Evolutionary conservation across 2,888 invertebrate genomes (phyloP).

Genomic region (Nymphalis urticae): DNA sequence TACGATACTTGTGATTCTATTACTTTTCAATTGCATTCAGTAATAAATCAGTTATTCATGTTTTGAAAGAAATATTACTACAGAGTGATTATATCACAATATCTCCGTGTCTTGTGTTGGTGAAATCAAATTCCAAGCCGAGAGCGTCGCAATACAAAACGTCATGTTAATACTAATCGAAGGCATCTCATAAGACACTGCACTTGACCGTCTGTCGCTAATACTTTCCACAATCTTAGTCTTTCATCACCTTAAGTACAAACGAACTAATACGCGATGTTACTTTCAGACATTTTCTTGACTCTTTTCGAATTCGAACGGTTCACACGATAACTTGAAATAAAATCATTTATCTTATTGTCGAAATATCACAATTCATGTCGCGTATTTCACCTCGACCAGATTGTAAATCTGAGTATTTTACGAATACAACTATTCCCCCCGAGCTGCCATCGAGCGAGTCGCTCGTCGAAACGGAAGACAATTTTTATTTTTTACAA

Average conservation of each 20-base stretch:
- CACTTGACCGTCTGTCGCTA: constrained; percentile 51
- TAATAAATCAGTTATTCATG: too few relatives aligned
- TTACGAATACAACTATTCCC: constrained; percentile 40
- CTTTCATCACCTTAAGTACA: constrained; percentile 72
- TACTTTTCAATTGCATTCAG: too few relatives aligned
- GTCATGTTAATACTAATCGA: constrained; percentile 67
- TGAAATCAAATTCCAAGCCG: constrained; percentile 22
- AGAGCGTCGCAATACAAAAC: constrained; percentile 50
- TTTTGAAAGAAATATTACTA: too few relatives aligned
- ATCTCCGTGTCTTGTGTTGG: not conserved
- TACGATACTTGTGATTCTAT: not conserved
- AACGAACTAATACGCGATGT: constrained; percentile 42
- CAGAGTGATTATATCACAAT: constrained; percentile 4
- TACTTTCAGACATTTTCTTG: not conserved
- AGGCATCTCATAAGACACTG: constrained; percentile 60
- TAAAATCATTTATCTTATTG: constrained; percentile 58
- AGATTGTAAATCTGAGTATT: constrained; percentile 23
- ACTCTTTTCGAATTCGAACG: constrained; percentile 1
- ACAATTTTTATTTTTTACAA: constrained; percentile 48
- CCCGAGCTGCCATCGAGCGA: constrained; percentile 51
- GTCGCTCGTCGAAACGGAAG: constrained; percentile 67
- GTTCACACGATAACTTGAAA: not conserved
- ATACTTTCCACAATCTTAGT: constrained; percentile 67
- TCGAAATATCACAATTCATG: constrained; percentile 70
- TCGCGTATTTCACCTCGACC: constrained; percentile 35